Evolutionary conservation across 2,888 invertebrate genomes (phyloP).

Genomic region (Therioaphis trifolii): DNA sequence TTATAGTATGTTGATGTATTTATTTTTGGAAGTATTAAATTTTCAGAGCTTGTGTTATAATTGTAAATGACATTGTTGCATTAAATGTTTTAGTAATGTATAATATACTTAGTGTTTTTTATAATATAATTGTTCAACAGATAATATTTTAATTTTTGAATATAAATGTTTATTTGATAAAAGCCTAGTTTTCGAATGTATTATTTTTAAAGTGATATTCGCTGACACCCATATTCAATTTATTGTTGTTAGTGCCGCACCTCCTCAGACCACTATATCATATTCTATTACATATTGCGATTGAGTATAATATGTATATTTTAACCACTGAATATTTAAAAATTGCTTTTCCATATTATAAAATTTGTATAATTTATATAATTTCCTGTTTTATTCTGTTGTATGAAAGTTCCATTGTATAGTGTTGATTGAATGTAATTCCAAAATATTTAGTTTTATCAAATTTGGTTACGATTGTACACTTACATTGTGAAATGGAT

Average conservation of each 20-base stretch:
- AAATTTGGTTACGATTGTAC: not conserved
- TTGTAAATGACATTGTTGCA: too few relatives aligned
- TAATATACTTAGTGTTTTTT: not conserved
- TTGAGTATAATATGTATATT: not conserved
- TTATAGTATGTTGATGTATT: too few relatives aligned
- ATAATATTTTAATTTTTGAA: too few relatives aligned
- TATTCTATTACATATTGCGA: too few relatives aligned
- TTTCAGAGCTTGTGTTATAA: too few relatives aligned
- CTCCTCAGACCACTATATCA: too few relatives aligned
- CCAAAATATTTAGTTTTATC: not conserved
- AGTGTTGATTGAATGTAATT: not conserved
- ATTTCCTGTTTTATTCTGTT: too few relatives aligned
- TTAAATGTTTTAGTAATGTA: not conserved
- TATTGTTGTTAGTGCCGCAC: not conserved
- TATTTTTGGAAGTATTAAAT: too few relatives aligned
- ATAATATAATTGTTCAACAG: not conserved
- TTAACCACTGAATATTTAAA: not conserved
- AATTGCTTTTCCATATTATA: not conserved
- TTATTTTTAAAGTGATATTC: not conserved
- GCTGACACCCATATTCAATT: not conserved
- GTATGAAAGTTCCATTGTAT: not conserved
- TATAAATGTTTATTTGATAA: not conserved
- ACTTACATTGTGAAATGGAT: not conserved
- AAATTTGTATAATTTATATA: not conserved
- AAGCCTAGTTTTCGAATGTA: not conserved